phyloP scores from a whole-genome alignment of 2,888 invertebrate species.

The Cantharis rustica region DNA sequence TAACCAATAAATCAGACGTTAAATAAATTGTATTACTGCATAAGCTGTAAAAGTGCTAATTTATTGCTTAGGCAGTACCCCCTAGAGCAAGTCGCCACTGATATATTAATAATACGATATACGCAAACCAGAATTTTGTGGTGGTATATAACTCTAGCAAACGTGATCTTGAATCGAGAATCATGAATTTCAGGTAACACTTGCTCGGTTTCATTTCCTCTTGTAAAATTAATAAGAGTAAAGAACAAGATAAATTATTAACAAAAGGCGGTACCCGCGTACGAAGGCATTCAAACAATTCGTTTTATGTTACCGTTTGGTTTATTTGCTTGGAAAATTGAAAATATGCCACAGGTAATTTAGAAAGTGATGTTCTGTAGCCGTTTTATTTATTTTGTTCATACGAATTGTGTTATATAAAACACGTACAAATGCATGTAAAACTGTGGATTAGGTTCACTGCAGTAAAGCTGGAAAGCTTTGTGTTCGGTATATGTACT shows the following conservation, averaged over 20 bases:
- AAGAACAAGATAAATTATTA: not conserved
- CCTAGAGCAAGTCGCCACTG: too few species aligned
- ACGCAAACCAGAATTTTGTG: not conserved
- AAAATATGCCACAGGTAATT: not conserved
- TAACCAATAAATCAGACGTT: too few species aligned
- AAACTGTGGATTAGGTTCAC: conserved; percentile 21
- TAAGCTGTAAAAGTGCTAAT: too few species aligned
- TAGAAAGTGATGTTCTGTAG: not conserved
- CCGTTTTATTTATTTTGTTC: not conserved
- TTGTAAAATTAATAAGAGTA: not conserved
- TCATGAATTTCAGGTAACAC: too few species aligned
- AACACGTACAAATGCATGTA: conserved; percentile 18
- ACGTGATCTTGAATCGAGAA: too few species aligned
- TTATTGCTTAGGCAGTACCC: too few species aligned
- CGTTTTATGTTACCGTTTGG: not conserved
- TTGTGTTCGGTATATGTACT: conserved; percentile 35
- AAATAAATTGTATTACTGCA: too few species aligned
- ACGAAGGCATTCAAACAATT: not conserved
- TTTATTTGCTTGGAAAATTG: not conserved
- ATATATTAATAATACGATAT: not conserved
- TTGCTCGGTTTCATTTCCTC: too few species aligned
- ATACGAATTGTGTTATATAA: conserved; percentile 13
- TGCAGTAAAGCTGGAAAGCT: conserved; percentile 10
- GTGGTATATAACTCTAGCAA: not conserved
- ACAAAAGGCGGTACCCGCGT: not conserved